Evolutionary conservation across 2,113 vertebrate genomes (phyloP).

Genomic region (Aspidoscelis tigris): DNA sequence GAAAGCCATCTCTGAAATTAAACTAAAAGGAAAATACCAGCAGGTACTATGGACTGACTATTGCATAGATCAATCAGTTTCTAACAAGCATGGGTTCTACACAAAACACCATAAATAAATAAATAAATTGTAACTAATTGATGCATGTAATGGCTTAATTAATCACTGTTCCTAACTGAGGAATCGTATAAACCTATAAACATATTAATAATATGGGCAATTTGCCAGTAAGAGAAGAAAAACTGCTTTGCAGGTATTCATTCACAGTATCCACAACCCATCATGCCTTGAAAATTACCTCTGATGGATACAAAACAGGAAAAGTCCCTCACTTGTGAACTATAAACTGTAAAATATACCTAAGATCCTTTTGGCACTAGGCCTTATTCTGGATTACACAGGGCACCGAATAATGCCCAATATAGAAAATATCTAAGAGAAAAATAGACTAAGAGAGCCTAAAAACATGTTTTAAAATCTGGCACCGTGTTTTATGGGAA

Average conservation of each 20-base stretch:
- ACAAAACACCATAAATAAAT: slow-evolving; percentile 39
- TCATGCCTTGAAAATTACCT: too few species aligned
- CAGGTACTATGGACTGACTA: slow-evolving; percentile 62
- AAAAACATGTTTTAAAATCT: too few species aligned
- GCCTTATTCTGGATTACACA: too few species aligned
- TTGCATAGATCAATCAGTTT: slow-evolving; percentile 67
- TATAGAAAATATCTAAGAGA: too few species aligned
- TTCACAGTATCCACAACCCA: too few species aligned
- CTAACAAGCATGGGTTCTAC: slow-evolving; percentile 54
- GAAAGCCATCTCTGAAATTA: slow-evolving; percentile 81
- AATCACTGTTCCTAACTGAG: slow-evolving; percentile 27
- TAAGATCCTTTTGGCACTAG: background rate
- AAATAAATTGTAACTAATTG: slow-evolving; percentile 56
- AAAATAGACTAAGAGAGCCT: too few species aligned
- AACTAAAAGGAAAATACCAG: slow-evolving; percentile 77
- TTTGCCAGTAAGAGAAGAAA: background rate
- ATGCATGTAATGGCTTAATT: slow-evolving; percentile 13
- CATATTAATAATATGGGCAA: background rate
- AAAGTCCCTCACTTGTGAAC: background rate
- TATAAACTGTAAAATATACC: background rate
- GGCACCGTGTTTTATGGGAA: too few species aligned
- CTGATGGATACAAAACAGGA: background rate
- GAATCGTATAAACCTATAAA: slow-evolving; percentile 32
- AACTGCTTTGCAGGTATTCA: too few species aligned
- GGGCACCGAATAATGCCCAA: too few species aligned